Percentiles rank a stretch among this genome's conserved stretches.
These are phyloP conservation scores for Tyria jacobaeae DNA, from an alignment of 2,888 invertebrate genomes.

Conservation along the genomic window DNA sequence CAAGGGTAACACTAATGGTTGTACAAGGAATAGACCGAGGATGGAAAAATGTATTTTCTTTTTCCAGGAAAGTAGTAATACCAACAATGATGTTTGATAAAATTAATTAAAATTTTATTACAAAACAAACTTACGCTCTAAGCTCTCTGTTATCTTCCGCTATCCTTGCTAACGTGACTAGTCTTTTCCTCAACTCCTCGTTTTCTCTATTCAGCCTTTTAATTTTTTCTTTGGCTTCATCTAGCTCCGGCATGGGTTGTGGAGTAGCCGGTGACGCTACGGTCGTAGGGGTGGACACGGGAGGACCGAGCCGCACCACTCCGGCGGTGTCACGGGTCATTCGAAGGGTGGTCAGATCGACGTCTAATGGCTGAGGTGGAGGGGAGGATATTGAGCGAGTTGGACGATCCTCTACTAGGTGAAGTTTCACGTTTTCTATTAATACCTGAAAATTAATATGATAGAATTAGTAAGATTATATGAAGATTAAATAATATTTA, in stretches of 20 bases:
- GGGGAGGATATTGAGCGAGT: slow-evolving; percentile 92
- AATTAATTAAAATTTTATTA: too few relatives aligned
- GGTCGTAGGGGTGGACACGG: slow-evolving; percentile 62
- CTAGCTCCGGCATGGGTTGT: slow-evolving; percentile 76
- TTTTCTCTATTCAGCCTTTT: slow-evolving; percentile 77
- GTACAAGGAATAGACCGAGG: too few relatives aligned
- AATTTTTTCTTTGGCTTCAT: slow-evolving; percentile 73
- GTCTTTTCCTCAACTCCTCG: slow-evolving; percentile 79
- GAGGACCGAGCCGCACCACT: slow-evolving; percentile 90
- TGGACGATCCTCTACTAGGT: slow-evolving; percentile 94
- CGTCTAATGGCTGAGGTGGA: slow-evolving; percentile 92
- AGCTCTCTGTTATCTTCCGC: slow-evolving; percentile 85
- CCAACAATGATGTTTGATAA: too few relatives aligned
- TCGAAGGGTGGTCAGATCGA: slow-evolving; percentile 90
- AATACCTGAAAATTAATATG: slow-evolving; percentile 77
- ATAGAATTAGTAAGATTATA: background rate
- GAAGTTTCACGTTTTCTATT: slow-evolving; percentile 91
- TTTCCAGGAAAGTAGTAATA: too few relatives aligned
- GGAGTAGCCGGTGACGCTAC: slow-evolving; percentile 67
- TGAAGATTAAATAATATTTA: too few relatives aligned
- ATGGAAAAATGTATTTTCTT: too few relatives aligned
- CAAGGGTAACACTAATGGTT: too few relatives aligned
- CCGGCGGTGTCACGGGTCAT: slow-evolving; percentile 91
- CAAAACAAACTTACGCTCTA: slow-evolving; percentile 76
- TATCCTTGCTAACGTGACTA: slow-evolving; percentile 81